Evolutionary conservation across 2,113 vertebrate genomes (phyloP).

Genomic region (Chrysemys picta): DNA sequence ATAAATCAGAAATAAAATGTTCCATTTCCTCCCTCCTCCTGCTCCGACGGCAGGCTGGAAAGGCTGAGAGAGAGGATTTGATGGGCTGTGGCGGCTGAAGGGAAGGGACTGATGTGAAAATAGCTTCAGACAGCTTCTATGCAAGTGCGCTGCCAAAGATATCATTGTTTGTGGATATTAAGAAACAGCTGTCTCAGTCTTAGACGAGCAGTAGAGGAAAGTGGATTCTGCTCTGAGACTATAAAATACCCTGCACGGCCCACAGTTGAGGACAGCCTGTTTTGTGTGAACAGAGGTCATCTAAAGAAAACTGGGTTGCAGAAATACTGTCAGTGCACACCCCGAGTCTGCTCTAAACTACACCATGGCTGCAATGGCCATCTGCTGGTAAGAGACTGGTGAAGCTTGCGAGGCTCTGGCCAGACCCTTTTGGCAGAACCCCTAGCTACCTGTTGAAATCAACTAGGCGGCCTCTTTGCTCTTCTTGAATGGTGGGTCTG

Average conservation of each 20-base stretch:
- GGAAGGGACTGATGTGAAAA: background rate
- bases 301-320: background rate
- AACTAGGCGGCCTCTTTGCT: background rate
- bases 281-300: background rate
- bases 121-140: background rate
- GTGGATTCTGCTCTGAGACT: background rate
- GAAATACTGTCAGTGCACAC: background rate
- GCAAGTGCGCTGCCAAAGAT: background rate
- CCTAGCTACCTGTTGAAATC: background rate
- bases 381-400: background rate
- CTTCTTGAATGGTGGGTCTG: background rate
- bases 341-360: background rate
- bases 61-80: background rate
- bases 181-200: slow-evolving; percentile 35
- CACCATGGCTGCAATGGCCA: background rate
- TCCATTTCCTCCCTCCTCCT: background rate
- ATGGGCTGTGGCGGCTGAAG: background rate
- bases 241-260: background rate
- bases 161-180: background rate
- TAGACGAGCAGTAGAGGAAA: background rate
- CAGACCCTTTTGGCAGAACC: background rate
- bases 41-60: background rate
- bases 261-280: background rate
- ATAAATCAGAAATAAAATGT: background rate
- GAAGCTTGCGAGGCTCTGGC: background rate